Evolutionary conservation across 2,888 invertebrate genomes (phyloP).

Genomic region (Bugula neritina): DNA sequence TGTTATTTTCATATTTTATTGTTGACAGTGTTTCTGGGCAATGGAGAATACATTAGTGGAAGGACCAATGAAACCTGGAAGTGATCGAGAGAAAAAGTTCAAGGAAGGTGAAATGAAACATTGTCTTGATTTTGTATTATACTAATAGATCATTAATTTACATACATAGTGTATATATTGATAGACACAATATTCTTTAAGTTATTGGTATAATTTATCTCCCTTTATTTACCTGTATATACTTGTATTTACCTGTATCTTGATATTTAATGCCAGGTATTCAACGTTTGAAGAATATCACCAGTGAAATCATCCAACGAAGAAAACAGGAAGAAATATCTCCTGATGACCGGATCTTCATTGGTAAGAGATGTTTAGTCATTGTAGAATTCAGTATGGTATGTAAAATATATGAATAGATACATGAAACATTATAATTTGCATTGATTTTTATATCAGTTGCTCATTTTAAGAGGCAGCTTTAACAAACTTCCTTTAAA

Average conservation of each 20-base stretch:
- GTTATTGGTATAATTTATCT: background rate
- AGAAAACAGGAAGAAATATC: constrained; percentile 32
- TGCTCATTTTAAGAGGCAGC: no score
- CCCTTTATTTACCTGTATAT: background rate
- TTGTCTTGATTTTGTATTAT: background rate
- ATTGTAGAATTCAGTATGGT: no score
- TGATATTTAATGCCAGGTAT: no score
- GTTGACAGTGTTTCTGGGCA: constrained; percentile 1
- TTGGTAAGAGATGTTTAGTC: constrained; percentile 34
- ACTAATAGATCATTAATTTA: background rate
- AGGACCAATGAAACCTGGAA: constrained; percentile 6
- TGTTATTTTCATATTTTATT: no score
- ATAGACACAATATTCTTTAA: background rate
- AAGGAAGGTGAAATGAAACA: constrained; percentile 9
- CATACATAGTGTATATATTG: background rate
- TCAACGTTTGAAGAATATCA: constrained; percentile 31
- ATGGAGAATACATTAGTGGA: background rate
- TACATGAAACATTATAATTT: no score
- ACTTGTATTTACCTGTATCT: no score
- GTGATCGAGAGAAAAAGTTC: constrained; percentile 9
- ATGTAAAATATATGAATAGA: no score
- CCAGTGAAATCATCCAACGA: constrained; percentile 32
- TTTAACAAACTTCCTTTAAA: no score
- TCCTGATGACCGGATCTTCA: constrained; percentile 35
- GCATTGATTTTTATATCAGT: no score